These are phyloP conservation scores for Metopolophium dirhodum DNA, from an alignment of 1,140 invertebrate species.

Conservation along the genomic window DNA sequence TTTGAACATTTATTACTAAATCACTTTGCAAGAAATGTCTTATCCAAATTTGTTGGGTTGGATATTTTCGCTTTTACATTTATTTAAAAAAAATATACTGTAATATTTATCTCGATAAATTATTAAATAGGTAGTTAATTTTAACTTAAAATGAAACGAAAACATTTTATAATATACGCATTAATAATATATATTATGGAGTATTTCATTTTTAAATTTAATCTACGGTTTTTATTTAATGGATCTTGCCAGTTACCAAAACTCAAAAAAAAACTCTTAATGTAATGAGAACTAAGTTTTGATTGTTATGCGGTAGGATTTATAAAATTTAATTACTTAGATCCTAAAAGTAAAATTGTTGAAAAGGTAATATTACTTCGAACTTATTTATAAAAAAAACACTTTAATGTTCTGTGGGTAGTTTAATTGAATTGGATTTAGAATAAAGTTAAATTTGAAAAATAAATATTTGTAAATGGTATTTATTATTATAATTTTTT, in stretches of 20 bases:
- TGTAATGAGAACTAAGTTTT: neutral
- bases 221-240: slow-evolving; percentile 14
- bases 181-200: neutral
- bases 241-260: slow-evolving; percentile 1
- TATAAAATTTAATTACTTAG: slow-evolving; percentile 27
- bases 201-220: neutral
- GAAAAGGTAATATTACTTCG: slow-evolving; percentile 5
- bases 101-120: neutral
- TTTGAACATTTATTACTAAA: neutral
- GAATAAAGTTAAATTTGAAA: slow-evolving; percentile 31
- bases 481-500: neutral
- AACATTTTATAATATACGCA: neutral
- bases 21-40: neutral
- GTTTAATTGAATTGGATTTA: slow-evolving; percentile 9
- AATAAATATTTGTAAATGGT: slow-evolving; percentile 21
- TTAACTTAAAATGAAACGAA: neutral
- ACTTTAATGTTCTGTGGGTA: neutral
- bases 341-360: slow-evolving; percentile 1
- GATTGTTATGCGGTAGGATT: neutral
- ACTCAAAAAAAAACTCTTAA: neutral
- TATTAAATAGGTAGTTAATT: neutral
- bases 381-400: slow-evolving; percentile 9
- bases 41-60: neutral
- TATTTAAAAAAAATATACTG: neutral
- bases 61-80: neutral